Evolutionary conservation across 2,797 vertebrate genomes (phyloP).

Genomic region (Tachyglossus aculeatus): DNA sequence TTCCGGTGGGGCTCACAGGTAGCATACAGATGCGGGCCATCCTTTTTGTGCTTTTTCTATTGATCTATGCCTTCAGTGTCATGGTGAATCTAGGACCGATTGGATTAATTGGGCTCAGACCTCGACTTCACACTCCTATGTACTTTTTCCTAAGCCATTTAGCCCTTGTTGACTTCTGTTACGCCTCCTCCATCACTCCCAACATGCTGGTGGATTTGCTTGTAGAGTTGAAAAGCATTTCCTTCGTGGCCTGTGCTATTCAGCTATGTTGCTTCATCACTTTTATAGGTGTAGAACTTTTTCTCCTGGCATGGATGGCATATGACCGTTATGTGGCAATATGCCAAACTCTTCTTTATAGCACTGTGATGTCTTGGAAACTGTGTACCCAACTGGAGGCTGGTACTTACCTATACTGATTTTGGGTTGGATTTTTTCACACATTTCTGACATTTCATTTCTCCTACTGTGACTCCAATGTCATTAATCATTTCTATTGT

Average conservation of each 20-base stretch:
- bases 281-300: not conserved
- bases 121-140: slow-evolving; percentile 40
- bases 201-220: not conserved
- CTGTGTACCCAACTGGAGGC: not conserved
- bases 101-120: no score
- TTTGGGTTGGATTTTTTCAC: not conserved
- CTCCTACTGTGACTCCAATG: not conserved
- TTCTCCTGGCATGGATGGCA: not conserved
- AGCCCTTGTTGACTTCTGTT: not conserved
- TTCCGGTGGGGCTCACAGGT: not conserved
- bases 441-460: not conserved
- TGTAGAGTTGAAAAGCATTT: not conserved
- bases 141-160: slow-evolving; percentile 60
- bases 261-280: not conserved
- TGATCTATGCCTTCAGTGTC: not conserved
- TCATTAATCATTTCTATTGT: no score
- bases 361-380: not conserved
- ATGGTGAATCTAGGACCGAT: slow-evolving; percentile 29
- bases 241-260: not conserved
- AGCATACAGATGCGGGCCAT: not conserved
- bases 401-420: not conserved
- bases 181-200: not conserved
- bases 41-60: slow-evolving; percentile 10
- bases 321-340: not conserved
- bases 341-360: not conserved